A percentile compares a stretch with the other conserved stretches of the same genome.
Evolutionary conservation across 2,113 vertebrate genomes (phyloP).

Genomic region (Hippolais icterina): DNA sequence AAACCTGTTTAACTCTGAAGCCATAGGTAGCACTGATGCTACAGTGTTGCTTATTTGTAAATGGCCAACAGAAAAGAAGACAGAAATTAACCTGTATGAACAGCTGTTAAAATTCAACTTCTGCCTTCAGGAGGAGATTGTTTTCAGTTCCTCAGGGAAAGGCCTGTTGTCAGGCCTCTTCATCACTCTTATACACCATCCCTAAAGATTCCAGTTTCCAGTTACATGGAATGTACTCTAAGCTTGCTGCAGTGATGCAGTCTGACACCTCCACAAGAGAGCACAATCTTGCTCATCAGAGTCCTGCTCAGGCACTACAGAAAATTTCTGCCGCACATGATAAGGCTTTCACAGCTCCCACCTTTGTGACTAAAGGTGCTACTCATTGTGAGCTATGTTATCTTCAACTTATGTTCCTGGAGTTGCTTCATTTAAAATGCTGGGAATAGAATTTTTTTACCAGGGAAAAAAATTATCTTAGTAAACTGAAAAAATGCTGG

Average conservation of each 20-base stretch:
- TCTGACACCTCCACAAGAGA: background rate
- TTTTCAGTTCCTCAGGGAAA: background rate
- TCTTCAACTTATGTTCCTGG: background rate
- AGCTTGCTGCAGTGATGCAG: background rate
- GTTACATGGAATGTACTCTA: background rate
- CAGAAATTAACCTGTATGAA: background rate
- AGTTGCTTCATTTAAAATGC: background rate
- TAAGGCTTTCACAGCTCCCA: background rate
- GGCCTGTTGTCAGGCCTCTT: background rate
- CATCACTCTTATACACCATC: background rate
- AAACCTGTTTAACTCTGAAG: background rate
- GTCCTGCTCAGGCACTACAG: background rate
- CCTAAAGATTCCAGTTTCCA: background rate
- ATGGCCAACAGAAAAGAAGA: background rate
- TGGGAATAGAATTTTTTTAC: background rate
- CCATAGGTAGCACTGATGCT: background rate
- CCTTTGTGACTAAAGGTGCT: background rate
- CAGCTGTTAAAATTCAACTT: background rate
- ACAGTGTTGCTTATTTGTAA: background rate
- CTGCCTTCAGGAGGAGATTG: background rate
- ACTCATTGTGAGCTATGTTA: background rate
- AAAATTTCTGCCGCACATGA: background rate
- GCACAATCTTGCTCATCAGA: background rate
- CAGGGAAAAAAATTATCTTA: background rate
- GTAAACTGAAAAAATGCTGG: conserved; percentile 12